Base-by-base conservation (phyloP, 2,888 invertebrate genomes). In the Aphidius colemani region DNA sequence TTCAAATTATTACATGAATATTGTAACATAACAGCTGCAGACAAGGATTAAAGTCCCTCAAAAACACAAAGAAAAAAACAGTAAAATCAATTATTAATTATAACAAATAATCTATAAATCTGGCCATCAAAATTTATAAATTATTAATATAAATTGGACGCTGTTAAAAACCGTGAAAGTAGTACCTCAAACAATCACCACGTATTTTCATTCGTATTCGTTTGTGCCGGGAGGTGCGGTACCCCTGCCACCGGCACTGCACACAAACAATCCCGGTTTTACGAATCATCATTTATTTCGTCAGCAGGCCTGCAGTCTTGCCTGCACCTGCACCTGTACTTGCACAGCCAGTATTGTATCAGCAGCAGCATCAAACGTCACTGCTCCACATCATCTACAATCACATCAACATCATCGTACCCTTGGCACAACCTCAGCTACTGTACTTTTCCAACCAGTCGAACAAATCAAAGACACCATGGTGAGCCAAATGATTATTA, bases 201-300 rank as follows among this genome's bases (percentile, higher is more conserved):
- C 82, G 82, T 82, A 81, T 80, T 82, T 81, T 81, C 82, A 82
- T 76, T 82, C 82, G 81, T 82, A 81, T 72, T 80, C 81, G 75
- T 80, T 80, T 72, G 79, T 81, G 77, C 82, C 82, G 80, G 81
- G 81, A 76, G 81, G 78, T 79, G 80, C 78, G 81, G 79, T 78
- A 78, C 78, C 77, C 74, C 76, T 78, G 78, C 78, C 76, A 71
- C 78, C 79, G 77, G 78, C 79, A 71, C 72, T 78, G 70, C 73
- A 74, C 65, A 66, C 68, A 59, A 71, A 71, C 70, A 70, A 74
- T 71, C 72, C 75, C 71, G 72, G 76, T 69, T 75, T 77, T 63
- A 74, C 78, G 57, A 61, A 61, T 30, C 65, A 64, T 67, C 78
- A 78, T 68, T 73, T 78, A 50, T 75, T 78, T 66, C 77, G 74